Conservation (phyloP, 2,888 invertebrate species). For the Iselma pallidipennis region DNA sequence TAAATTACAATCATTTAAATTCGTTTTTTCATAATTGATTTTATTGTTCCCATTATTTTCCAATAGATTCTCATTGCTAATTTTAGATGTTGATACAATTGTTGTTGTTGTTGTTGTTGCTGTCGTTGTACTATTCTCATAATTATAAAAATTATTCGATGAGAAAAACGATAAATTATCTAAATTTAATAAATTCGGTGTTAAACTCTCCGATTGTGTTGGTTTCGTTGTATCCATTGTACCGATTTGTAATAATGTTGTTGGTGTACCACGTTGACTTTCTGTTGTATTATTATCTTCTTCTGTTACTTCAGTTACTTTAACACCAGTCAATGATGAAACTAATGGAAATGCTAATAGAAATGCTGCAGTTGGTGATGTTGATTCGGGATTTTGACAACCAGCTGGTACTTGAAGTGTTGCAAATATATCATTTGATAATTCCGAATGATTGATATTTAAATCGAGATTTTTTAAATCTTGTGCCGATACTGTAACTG, state of each 20-base stretch:
- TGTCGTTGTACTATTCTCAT: neutral
- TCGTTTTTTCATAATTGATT: neutral
- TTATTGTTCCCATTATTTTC: neutral
- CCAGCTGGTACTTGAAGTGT: conserved; percentile 62
- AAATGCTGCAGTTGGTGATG: conserved; percentile 78
- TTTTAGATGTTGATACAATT: conserved; percentile 8
- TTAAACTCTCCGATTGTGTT: conserved; percentile 47
- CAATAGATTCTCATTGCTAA: conserved; percentile 2
- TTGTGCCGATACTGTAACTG: conserved; percentile 11
- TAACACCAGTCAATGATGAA: conserved; percentile 62
- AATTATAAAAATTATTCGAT: conserved; percentile 42
- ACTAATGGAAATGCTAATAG: conserved; percentile 76
- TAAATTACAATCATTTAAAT: neutral
- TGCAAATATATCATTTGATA: conserved; percentile 65
- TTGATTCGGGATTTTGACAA: conserved; percentile 63
- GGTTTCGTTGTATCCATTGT: conserved; percentile 51
- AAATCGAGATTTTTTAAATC: conserved; percentile 37
- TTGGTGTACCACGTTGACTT: conserved; percentile 54
- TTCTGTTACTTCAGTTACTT: conserved; percentile 59
- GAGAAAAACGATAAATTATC: conserved; percentile 53
- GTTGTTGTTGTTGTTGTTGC: conserved; percentile 12
- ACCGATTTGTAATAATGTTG: conserved; percentile 57
- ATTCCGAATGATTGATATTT: conserved; percentile 56
- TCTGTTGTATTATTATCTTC: conserved; percentile 58
- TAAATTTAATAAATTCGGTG: conserved; percentile 50